Conservation (phyloP, 2,888 invertebrate genomes). For the Chymomyza procnemis region DNA sequence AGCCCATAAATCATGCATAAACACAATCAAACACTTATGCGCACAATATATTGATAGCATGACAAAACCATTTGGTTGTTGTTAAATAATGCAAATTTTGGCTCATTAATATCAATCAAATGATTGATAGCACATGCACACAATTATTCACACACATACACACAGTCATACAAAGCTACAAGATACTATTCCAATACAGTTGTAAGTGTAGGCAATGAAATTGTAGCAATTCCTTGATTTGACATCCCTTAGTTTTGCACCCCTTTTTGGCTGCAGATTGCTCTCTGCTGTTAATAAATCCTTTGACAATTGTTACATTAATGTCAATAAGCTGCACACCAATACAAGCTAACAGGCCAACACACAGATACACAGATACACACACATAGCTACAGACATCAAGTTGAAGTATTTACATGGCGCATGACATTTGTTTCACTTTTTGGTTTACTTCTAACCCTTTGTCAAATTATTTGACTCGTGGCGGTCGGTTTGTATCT, state of each 20-base stretch:
- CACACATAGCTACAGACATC: constrained; percentile 11
- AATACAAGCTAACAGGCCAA: background rate
- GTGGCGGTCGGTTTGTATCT: constrained; percentile 31
- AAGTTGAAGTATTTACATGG: constrained; percentile 54
- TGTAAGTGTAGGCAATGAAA: constrained; percentile 16
- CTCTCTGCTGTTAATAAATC: constrained; percentile 71
- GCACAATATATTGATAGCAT: background rate
- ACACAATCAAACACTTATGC: background rate
- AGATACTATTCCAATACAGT: background rate
- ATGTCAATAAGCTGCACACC: constrained; percentile 68
- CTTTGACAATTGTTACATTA: constrained; percentile 76
- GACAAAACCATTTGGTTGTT: constrained; percentile 29
- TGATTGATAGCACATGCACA: constrained; percentile 64
- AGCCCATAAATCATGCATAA: constrained; percentile 14
- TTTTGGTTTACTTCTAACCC: constrained; percentile 32
- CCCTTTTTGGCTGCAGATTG: background rate
- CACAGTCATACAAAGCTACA: background rate
- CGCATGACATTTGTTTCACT: constrained; percentile 50
- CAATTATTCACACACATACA: constrained; percentile 26
- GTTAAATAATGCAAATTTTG: constrained; percentile 73
- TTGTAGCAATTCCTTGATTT: background rate
- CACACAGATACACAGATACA: constrained; percentile 15
- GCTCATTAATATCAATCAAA: constrained; percentile 77
- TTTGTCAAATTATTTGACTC: constrained; percentile 50
- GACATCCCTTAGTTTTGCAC: background rate